Conservation (phyloP, 2,888 invertebrate species). For the Ptilodon capucinus region DNA sequence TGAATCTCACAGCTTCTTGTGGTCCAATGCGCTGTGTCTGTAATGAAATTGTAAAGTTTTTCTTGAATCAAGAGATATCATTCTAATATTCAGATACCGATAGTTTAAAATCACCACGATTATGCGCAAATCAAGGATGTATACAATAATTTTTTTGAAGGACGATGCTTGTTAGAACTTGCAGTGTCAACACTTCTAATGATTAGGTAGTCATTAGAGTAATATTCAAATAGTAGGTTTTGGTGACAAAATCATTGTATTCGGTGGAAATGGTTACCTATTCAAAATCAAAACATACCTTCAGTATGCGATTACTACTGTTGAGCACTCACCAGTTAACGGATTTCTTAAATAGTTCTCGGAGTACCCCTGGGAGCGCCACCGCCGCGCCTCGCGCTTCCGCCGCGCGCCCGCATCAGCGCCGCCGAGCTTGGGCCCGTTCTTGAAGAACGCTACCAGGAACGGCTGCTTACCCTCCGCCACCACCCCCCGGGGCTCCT, state of each 20-base stretch:
- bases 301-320: no score
- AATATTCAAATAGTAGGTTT: no score
- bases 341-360: conserved; percentile 82
- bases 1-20: conserved; percentile 93
- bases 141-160: no score
- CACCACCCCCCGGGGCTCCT: conserved; percentile 85
- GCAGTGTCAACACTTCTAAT: no score
- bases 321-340: conserved; percentile 67
- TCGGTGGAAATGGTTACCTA: no score
- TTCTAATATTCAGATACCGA: no score
- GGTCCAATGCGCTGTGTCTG: conserved; percentile 78
- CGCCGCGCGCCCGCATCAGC: conserved; percentile 82
- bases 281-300: no score
- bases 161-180: no score
- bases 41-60: conserved; percentile 26
- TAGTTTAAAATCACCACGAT: not conserved
- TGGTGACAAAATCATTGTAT: no score
- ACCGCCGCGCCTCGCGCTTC: conserved; percentile 82
- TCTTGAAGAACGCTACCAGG: conserved; percentile 94
- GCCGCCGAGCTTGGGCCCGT: conserved; percentile 75
- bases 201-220: no score
- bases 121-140: no score
- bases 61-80: no score
- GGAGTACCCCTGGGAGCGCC: conserved; percentile 75
- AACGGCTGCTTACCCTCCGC: conserved; percentile 93